Evolutionary conservation across 2,888 invertebrate species (phyloP).

Genomic region (Apamea sordens): DNA sequence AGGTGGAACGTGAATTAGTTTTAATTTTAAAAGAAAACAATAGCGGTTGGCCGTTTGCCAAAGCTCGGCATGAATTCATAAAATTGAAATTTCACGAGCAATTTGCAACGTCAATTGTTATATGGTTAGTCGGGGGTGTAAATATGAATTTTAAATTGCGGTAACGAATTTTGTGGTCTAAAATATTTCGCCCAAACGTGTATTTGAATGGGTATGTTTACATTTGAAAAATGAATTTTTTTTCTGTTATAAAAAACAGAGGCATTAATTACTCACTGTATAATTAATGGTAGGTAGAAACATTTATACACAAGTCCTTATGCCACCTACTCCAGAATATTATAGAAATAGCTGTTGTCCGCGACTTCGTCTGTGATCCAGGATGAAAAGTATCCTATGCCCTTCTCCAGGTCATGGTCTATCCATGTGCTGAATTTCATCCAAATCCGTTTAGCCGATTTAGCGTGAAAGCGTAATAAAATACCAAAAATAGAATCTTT

Average conservation of each 20-base stretch:
- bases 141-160: conserved; percentile 65
- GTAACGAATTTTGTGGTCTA: conserved; percentile 43
- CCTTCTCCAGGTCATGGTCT: too few relatives aligned
- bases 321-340: neutral
- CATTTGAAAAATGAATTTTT: neutral
- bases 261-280: neutral
- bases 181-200: conserved; percentile 19
- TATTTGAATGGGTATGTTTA: conserved; percentile 26
- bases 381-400: neutral
- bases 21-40: conserved; percentile 71
- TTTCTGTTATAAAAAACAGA: neutral
- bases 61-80: conserved; percentile 64
- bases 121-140: conserved; percentile 53
- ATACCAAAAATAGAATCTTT: neutral
- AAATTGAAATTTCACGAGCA: conserved; percentile 70
- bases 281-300: neutral
- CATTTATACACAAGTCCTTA: too few relatives aligned
- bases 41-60: conserved; percentile 67
- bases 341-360: neutral
- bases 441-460: neutral
- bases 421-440: neutral
- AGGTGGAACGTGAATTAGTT: conserved; percentile 59
- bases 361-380: neutral
- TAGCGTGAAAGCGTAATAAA: neutral
- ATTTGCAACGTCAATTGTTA: conserved; percentile 66